Base-by-base conservation (phyloP, 2,113 vertebrate species). In the Varanus komodoensis region DNA sequence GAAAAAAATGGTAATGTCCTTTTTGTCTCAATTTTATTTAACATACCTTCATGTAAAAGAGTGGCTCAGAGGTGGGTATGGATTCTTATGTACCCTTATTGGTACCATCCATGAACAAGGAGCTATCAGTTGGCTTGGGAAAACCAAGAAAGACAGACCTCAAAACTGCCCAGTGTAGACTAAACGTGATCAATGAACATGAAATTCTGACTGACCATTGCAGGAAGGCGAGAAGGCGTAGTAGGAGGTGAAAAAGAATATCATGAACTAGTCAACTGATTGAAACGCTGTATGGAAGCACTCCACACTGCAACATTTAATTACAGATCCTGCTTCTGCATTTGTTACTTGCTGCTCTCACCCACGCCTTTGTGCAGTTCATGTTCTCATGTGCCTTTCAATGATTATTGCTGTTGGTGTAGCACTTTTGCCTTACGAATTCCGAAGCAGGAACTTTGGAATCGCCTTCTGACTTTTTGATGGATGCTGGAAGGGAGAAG, bases 1-100 rank as follows among this genome's bases (percentile, higher is more conserved):
- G 93, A 95, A 86, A 92, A 96, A 94, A 94, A 93, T 69, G 86
- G 92, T 87, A 94, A 77, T 44, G 61, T 89, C 80, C 84, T 91
- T 95, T 92, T 93, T 93, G 87, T 94, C 94, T 93, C 84, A 89
- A 77, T 34, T 68, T 23, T 89, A 86, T 71, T 92, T 91, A 82
- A 91, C 85, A 57, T 92, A 86, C 89, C 84, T 92, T 82, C 48
- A 67, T 84, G 90, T 79, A 82, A 77, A 84, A 94, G 94, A 90
- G 17, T 82, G 93, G 67, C 3, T 69, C 77, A 69, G 29, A 34
- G 21, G 6, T 38, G 32, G 75, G 29, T 68, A 5, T 80, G 11
- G 19, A 68, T 50, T 23, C 8, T 15, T 34, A n/a, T 54, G 21
- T 25, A 75, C 21, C 50, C 73, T 57, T 12, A 74, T 34, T 29